Evolutionary conservation across 2,888 invertebrate genomes (phyloP), one percentile per base, ranked within the genome.

Genomic region (Ptychoptera contaminata): DNA sequence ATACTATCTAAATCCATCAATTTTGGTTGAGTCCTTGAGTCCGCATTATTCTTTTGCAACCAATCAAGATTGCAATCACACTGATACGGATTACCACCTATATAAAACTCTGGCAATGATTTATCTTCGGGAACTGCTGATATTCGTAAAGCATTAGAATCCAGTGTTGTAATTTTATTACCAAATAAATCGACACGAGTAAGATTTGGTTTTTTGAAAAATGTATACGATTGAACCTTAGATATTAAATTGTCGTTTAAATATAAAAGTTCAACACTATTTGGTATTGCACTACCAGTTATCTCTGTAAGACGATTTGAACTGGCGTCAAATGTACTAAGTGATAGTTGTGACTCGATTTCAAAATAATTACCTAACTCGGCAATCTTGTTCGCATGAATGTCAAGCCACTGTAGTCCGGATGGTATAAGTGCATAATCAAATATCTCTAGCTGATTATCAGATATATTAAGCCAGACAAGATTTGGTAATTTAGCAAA

Each of bases 51-150:
- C 57, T 88, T 74, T 63, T 91, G 90, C 58, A 92, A 67, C 93
- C 93, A 94, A 62, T 91, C 91, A 77, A 92, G 85, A 55, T 87
- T 86, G 70, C 93, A 94, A 64, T 91, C 88, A 62, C 93, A 94
- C 57, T 86, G 81, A 63, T 91, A 88, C 44, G 92, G 92, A 72
- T 94, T 94, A 53, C 86, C 87, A 42, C 87, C 88, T 52, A 93
- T 84, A 67, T 85, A 88, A 69, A 92, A 90, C 67, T 90, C 86
- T 43, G 91, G 90, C 53, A 88, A 71, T 52, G 78, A 74, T 54
- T 79, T 75, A 55, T 79, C 79, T 51, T 78, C 77, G 57, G 82
- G 79, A 51, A 88, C 82, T 49, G 83, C 83, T 53, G 83, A 80
- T 56, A 92, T 69, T 50, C 85, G 74, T 51, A 92, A 70, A 48